phyloP scores from a whole-genome alignment of 2,113 vertebrate genomes.

The Neomonachus schauinslandi region DNA sequence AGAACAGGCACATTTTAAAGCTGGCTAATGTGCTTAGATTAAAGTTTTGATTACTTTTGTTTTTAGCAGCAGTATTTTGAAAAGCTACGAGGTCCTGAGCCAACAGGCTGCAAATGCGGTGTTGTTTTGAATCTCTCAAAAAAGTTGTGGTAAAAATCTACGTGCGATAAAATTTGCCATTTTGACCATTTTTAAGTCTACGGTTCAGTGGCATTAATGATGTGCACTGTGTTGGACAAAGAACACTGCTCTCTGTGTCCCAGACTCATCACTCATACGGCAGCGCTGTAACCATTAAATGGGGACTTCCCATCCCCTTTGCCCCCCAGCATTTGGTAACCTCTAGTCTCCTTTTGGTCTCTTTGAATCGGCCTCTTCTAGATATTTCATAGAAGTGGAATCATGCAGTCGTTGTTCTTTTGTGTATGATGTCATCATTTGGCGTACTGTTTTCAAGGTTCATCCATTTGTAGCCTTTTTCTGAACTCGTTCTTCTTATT shows the following conservation, averaged over 20 bases:
- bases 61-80: neutral
- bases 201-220: neutral
- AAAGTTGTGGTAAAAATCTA: neutral
- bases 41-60: neutral
- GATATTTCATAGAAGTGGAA: neutral
- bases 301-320: neutral
- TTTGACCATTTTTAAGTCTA: neutral
- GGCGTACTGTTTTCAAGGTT: neutral
- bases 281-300: neutral
- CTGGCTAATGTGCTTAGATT: neutral
- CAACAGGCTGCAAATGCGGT: neutral
- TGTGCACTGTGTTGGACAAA: neutral
- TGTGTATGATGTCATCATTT: neutral
- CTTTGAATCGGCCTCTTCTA: neutral
- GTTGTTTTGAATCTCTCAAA: neutral
- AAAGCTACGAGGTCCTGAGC: neutral
- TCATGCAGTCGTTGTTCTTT: neutral
- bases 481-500: neutral
- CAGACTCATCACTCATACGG: neutral
- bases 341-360: neutral
- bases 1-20: neutral
- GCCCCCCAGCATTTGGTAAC: neutral
- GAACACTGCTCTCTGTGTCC: neutral
- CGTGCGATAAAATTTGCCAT: neutral
- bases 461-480: neutral